Conservation (phyloP, 2,888 invertebrate species). For the Andrena marginata region DNA sequence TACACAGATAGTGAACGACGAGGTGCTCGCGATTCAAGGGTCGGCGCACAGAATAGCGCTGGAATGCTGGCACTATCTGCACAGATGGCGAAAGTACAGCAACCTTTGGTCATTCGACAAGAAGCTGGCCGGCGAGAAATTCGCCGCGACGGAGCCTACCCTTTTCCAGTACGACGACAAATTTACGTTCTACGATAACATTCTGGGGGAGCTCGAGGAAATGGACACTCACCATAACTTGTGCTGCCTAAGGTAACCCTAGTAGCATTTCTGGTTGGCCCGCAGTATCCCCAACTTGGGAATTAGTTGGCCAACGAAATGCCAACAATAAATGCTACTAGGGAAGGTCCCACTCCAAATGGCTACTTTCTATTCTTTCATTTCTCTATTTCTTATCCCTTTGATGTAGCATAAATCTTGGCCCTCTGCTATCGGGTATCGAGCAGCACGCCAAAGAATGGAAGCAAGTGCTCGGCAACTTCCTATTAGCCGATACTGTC, state of each 20-base stretch:
- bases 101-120: slow-evolving; percentile 93
- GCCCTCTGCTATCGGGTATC: slow-evolving; percentile 89
- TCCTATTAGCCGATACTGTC: slow-evolving; percentile 89
- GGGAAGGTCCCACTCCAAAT: slow-evolving; percentile 22
- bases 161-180: slow-evolving; percentile 92
- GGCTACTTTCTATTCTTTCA: too few species aligned
- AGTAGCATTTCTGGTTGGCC: too few species aligned
- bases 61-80: slow-evolving; percentile 88
- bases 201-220: slow-evolving; percentile 89
- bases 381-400: neutral
- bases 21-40: slow-evolving; percentile 89
- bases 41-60: slow-evolving; percentile 88
- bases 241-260: slow-evolving; percentile 89
- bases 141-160: slow-evolving; percentile 89
- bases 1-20: slow-evolving; percentile 88
- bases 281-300: too few species aligned
- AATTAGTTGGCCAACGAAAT: too few species aligned
- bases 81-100: slow-evolving; percentile 91
- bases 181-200: slow-evolving; percentile 93
- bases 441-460: slow-evolving; percentile 92
- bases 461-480: slow-evolving; percentile 91
- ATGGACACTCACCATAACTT: slow-evolving; percentile 88
- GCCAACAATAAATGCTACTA: too few species aligned
- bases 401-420: slow-evolving; percentile 87
- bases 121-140: slow-evolving; percentile 90